Base-by-base conservation (phyloP, 2,888 invertebrate genomes). In the Synanthedon formicaeformis region DNA sequence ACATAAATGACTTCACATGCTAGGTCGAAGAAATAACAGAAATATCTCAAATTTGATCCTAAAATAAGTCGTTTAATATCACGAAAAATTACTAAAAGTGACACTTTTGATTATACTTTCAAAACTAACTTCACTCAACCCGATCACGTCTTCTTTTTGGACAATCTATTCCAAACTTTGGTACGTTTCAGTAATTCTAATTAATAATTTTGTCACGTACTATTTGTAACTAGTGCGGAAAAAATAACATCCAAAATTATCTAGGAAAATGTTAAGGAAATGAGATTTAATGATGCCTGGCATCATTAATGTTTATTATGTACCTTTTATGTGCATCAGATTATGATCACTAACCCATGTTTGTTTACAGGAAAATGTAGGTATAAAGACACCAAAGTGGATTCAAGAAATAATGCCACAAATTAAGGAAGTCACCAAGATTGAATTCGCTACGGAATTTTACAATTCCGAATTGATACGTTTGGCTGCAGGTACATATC, bases 121-220 rank as follows among this genome's bases (percentile, higher is more conserved):
- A n/a, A n/a, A 14, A 73, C 63, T 0, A 82, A 83, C 50, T 79
- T 87, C 50, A 80, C 81, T 1, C 78, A 66, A 48, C 61, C 82
- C 3, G 82, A 83, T 59, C 77, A 87, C 50, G 78, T 85, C 2
- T 88, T 88, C 60, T 84, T 59, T 58, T 68, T 88, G 57, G 88
- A 88, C 56, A 88, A 88, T 57, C 65, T 86, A 48, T 82, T 85
- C 56, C 88, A 88, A 67, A 74, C 88, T 45, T 69, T 88, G 78
- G 88, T 88, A 70, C 56, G 71, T 65, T 41, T 41, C 50, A 34
- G 50, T 45, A 50, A 14, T 52, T 50, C 49, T 55, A 34, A 52
- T 45, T n/a, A 3, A 34, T 8, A 18, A 23, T n/a, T 50, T n/a
- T 18, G 13, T n/a, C 13, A 23, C 27, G 12, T 14, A 50, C 34